phyloP scores from a whole-genome alignment of 2,113 vertebrate species.

The Sinocyclocheilus anophthalmus region DNA sequence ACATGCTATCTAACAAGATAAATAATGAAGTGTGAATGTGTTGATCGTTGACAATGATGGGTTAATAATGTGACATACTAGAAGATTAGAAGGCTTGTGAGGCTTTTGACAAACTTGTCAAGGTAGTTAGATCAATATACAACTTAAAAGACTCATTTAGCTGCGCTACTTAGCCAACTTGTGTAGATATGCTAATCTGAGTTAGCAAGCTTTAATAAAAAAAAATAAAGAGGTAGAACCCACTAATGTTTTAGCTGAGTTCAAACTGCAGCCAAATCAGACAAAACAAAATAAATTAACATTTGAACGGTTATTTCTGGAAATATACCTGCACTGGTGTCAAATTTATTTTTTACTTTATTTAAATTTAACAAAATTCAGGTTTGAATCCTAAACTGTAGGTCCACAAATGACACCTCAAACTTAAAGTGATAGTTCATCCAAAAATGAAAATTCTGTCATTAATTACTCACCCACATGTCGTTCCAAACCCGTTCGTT shows the following conservation, averaged over 20 bases:
- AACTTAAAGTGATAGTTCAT: neutral
- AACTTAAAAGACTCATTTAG: neutral
- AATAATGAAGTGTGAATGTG: constrained; percentile 44
- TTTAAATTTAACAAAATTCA: neutral
- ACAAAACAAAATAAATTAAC: neutral
- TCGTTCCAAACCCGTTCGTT: no score
- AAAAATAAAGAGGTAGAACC: neutral
- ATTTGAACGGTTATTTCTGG: neutral
- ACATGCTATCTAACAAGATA: constrained; percentile 14
- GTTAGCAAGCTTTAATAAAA: neutral
- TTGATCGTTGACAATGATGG: constrained; percentile 63
- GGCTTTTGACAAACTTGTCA: neutral
- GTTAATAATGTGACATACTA: constrained; percentile 50
- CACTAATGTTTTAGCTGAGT: neutral
- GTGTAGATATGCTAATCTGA: neutral
- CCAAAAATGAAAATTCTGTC: no score
- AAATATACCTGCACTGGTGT: neutral
- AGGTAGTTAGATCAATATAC: neutral
- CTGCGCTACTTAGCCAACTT: neutral
- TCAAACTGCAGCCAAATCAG: neutral
- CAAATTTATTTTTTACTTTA: neutral
- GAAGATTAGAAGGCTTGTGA: neutral
- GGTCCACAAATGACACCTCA: neutral
- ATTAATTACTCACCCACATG: no score
- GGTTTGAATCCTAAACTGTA: neutral